Evolutionary conservation across 1,140 invertebrate species (phyloP).

Genomic region (Cydia strobilella): DNA sequence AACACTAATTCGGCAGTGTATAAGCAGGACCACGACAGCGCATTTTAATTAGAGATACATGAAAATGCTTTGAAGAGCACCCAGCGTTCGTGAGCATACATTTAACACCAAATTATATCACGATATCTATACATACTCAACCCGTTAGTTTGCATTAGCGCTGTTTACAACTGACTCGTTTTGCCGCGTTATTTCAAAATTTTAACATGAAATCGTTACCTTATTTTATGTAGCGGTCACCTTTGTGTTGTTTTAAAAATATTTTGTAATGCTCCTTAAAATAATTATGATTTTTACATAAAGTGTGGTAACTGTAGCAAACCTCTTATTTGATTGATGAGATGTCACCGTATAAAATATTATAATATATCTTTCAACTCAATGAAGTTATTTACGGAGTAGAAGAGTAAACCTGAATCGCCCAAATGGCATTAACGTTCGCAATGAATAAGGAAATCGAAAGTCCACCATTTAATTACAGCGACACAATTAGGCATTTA

Average conservation of each 20-base stretch:
- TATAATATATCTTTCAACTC: no score
- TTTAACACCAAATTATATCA: slow-evolving; percentile 66
- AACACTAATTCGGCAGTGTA: slow-evolving; percentile 51
- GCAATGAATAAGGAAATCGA: slow-evolving; percentile 26
- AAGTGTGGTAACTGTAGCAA: no score
- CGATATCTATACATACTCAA: slow-evolving; percentile 56
- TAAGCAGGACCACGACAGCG: slow-evolving; percentile 65
- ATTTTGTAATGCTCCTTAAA: background rate
- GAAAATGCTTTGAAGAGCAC: slow-evolving; percentile 74
- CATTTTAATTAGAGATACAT: slow-evolving; percentile 79
- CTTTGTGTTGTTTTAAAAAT: background rate
- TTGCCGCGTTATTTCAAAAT: slow-evolving; percentile 49
- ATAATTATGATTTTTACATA: background rate
- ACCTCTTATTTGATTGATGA: no score
- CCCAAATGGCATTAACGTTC: background rate
- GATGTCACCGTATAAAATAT: no score
- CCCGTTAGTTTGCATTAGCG: slow-evolving; percentile 53
- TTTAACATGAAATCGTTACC: slow-evolving; percentile 36
- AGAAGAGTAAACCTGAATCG: background rate
- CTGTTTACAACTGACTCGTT: slow-evolving; percentile 31
- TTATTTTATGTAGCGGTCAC: background rate
- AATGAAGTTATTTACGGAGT: background rate
- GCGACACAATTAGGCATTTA: slow-evolving; percentile 49
- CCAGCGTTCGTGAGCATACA: slow-evolving; percentile 48
- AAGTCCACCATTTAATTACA: slow-evolving; percentile 34